Evolutionary conservation across 2,888 invertebrate species (phyloP), one percentile per base, ranked within the genome.

Genomic region (Trichacis sp.): DNA sequence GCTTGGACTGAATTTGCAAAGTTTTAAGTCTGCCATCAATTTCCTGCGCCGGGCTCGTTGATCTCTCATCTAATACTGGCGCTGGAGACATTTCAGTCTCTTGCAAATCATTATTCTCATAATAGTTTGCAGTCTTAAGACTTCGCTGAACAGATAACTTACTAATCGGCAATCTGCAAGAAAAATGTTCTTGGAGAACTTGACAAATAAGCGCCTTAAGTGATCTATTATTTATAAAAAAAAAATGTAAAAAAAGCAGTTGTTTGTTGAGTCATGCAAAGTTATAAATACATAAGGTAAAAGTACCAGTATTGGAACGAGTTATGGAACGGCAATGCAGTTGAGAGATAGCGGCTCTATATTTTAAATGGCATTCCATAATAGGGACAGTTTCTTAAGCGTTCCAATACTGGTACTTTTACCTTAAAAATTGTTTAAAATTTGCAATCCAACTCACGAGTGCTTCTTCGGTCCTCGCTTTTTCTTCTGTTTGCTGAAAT

Each of bases 401-500:
- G n/a, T n/a, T n/a, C n/a, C n/a, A n/a, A n/a, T n/a, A n/a, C n/a
- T n/a, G n/a, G n/a, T n/a, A n/a, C n/a, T n/a, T n/a, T n/a, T n/a
- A n/a, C n/a, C n/a, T n/a, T n/a, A n/a, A n/a, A n/a, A n/a, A n/a
- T n/a, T n/a, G n/a, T n/a, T n/a, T n/a, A n/a, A 45, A 19, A 8
- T 45, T 14, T 17, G 19, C 40, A 52, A 52, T 75, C 9, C 56
- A 19, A 82, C 82, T 82, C 78, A 82, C 82, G 74, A 74, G 52
- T 73, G 76, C 55, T 82, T 82, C 67, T 77, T 78, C 24, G 79
- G 71, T 12, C 76, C 79, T 57, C 82, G 77, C 73, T 82, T 82
- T 73, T 82, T 82, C 77, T 82, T 82, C 70, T 77, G 80, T 64
- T 82, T 82, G 73, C 82, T 82, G 80, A 76, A 82, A 82, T 67